Evolutionary conservation across 2,888 invertebrate genomes (phyloP).

Genomic region (Coelinius sp.): DNA sequence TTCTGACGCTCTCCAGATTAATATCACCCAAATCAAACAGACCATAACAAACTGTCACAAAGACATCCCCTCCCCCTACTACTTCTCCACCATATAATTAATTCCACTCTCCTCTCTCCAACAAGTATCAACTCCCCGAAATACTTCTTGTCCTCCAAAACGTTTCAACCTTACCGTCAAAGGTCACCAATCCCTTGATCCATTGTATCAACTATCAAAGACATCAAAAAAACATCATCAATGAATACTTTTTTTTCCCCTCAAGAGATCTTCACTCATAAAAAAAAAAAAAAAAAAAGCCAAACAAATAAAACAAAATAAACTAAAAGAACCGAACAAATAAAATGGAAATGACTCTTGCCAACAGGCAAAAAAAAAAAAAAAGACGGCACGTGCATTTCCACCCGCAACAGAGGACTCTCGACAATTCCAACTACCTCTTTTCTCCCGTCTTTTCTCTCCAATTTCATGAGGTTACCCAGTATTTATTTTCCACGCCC

Average conservation of each 20-base stretch:
- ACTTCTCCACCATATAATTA: background rate
- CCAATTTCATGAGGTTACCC: conserved; percentile 17
- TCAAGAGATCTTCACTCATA: conserved; percentile 35
- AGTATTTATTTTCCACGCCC: conserved; percentile 59
- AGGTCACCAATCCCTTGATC: conserved; percentile 48
- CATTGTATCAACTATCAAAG: conserved; percentile 60
- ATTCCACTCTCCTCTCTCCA: background rate
- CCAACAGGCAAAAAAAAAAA: conserved; percentile 21
- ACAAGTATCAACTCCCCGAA: background rate
- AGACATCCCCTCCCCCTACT: background rate
- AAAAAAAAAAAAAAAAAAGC: conserved; percentile 22
- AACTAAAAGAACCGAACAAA: conserved; percentile 27
- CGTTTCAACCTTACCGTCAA: background rate
- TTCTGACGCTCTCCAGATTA: conserved; percentile 50
- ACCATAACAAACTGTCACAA: background rate
- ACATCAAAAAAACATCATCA: conserved; percentile 55
- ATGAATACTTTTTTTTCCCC: conserved; percentile 32
- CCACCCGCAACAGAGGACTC: background rate
- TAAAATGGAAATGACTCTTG: conserved; percentile 41
- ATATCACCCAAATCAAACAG: conserved; percentile 30
- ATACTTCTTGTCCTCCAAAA: background rate
- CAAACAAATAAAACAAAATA: conserved; percentile 28
- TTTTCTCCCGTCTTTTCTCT: conserved; percentile 30
- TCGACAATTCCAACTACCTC: conserved; percentile 23
- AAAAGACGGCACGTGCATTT: conserved; percentile 40